Base-by-base conservation (phyloP, 2,888 invertebrate genomes). In the Xanthorhoe spadicearia region DNA sequence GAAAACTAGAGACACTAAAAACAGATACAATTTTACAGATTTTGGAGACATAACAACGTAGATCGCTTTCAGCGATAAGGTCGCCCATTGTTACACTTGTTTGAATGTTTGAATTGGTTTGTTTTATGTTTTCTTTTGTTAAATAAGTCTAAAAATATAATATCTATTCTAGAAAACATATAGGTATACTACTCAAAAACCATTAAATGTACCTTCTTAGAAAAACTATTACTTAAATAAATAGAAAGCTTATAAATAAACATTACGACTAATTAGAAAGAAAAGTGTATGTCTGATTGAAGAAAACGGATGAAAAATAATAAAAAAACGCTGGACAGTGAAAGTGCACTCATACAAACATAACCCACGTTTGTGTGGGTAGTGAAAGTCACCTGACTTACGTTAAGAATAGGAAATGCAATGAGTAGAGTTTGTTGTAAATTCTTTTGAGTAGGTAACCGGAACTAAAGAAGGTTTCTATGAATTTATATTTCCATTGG, bases 311-410 rank as follows among this genome's bases (percentile, higher is more conserved):
- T 77, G 75, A 83, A 83, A 79, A 86, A 86, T 83, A 85, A 76
- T 75, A 83, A 70, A 83, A 83, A 86, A 87, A 86, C 81, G 76
- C 74, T 54, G 62, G 59, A 69, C 38, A 64, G 91, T 88, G 92
- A 92, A 92, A 92, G 92, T 90, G 77, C 66, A 86, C 89, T 10
- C 87, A 87, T 87, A 92, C 89, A 73, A 4, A 15, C 9, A 63
- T 3, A 69, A 1, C 5, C 6, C 76, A 56, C 64, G n/a, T 18
- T n/a, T 85, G 92, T 92, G 81, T 81, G 82, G 2, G 91, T 90
- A 68, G 87, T 79, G 92, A 92, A 92, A 92, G 92, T 89, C 81
- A 72, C 72, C 69, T 74, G 77, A 75, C 77, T 83, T 74, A 74
- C 77, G 77, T 77, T 72, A 65, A 57, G 74, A 70, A 67, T 68